Conservation (phyloP, 2,113 vertebrate genomes). For the Vicugna pacos region DNA sequence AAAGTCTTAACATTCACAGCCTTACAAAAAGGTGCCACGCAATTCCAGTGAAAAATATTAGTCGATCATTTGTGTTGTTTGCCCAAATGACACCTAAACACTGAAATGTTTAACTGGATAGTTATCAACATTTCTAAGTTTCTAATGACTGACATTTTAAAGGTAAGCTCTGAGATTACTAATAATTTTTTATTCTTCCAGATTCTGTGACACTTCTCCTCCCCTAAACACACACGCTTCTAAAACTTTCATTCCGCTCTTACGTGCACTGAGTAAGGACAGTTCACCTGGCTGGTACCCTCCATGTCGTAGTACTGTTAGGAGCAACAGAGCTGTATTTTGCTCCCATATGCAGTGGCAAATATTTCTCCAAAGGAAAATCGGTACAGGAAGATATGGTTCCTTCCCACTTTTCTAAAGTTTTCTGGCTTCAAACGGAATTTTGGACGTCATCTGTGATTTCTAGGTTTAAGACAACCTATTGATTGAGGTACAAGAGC, state of each 20-base stretch:
- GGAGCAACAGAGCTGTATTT: neutral
- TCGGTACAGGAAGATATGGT: neutral
- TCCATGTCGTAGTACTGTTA: neutral
- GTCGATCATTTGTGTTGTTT: neutral
- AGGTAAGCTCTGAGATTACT: neutral
- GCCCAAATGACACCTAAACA: neutral
- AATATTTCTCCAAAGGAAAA: neutral
- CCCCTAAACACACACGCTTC: fast-evolving
- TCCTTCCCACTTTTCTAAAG: neutral
- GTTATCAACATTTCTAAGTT: neutral
- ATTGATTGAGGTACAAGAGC: fast-evolving
- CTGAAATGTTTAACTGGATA: too few relatives aligned
- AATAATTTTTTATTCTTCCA: neutral
- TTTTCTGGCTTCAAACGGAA: neutral
- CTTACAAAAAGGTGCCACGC: neutral
- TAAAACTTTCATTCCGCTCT: neutral
- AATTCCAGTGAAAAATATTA: neutral
- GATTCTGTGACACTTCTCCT: neutral
- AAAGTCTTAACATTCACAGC: neutral
- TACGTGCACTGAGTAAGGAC: neutral
- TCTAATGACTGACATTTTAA: neutral
- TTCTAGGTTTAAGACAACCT: neutral
- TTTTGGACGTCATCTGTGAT: neutral
- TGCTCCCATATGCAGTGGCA: neutral
- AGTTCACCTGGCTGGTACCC: neutral